Percentiles rank a stretch among this genome's conserved stretches.
These are phyloP conservation scores for Champsocephalus gunnari DNA, from an alignment of 2,797 vertebrate genomes.

Conservation along the genomic window DNA sequence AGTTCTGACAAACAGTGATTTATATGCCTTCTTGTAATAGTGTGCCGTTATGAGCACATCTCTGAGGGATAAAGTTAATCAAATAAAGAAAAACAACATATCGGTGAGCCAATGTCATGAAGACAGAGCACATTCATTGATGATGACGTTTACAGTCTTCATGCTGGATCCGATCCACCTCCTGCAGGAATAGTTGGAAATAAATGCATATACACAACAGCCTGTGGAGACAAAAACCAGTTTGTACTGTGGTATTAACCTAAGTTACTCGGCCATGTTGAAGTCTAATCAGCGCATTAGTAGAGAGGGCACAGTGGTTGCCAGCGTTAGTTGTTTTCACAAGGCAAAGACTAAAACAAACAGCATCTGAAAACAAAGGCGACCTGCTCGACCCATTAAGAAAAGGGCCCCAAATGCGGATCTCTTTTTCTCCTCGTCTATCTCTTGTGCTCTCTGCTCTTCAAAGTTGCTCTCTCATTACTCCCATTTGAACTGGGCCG, in stretches of 20 bases:
- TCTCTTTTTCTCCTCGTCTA: slow-evolving; percentile 49
- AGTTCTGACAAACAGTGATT: neutral
- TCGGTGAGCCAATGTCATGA: neutral
- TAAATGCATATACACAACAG: slow-evolving; percentile 22
- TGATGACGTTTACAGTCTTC: slow-evolving; percentile 36
- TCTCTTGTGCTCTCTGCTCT: slow-evolving; percentile 49
- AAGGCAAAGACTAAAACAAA: slow-evolving; percentile 61
- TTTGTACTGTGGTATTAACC: slow-evolving; percentile 49
- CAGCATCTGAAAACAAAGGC: slow-evolving; percentile 76
- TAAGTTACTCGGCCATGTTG: slow-evolving; percentile 41
- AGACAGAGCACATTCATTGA: slow-evolving; percentile 11
- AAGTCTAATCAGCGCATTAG: slow-evolving; percentile 42
- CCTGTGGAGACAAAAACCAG: slow-evolving; percentile 14
- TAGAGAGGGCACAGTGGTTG: slow-evolving; percentile 25
- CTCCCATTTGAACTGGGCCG: slow-evolving; percentile 47
- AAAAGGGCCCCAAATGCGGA: slow-evolving; percentile 25
- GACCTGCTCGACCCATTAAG: slow-evolving; percentile 77
- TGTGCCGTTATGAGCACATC: neutral
- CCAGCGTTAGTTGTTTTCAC: slow-evolving; percentile 51
- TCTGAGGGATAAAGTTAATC: slow-evolving; percentile 5
- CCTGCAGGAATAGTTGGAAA: slow-evolving; percentile 31
- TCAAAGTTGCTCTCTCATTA: slow-evolving; percentile 70
- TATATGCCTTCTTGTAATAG: neutral
- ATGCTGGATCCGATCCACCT: slow-evolving; percentile 36
- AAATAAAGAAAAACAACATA: slow-evolving; percentile 8